Percentiles rank a stretch among this genome's conserved stretches.
These are phyloP conservation scores for Mycteria americana DNA, from an alignment of 2,797 vertebrate species.

Conservation along the genomic window DNA sequence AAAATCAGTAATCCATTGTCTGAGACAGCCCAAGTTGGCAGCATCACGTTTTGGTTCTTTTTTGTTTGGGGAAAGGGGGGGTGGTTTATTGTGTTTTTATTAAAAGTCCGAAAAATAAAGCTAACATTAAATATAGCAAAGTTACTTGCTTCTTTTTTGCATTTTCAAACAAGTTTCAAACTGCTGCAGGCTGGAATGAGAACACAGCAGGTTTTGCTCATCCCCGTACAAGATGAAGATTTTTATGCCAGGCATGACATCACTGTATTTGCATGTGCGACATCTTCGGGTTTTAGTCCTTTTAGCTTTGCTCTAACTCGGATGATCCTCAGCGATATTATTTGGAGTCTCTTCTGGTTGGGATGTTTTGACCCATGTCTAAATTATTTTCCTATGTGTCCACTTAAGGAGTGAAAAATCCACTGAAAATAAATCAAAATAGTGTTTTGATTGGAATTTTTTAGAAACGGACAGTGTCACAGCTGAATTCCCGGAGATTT, in stretches of 20 bases:
- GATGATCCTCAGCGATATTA: neutral
- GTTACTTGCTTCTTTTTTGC: neutral
- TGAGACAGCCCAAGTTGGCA: neutral
- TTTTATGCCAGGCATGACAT: constrained; percentile 50
- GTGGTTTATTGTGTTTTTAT: neutral
- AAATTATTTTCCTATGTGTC: neutral
- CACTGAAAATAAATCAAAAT: neutral
- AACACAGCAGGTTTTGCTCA: constrained; percentile 38
- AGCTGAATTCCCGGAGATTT: neutral
- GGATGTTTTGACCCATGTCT: neutral
- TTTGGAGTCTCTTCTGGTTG: neutral
- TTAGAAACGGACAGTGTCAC: neutral
- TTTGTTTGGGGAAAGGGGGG: neutral
- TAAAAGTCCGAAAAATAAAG: neutral
- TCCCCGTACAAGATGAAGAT: neutral
- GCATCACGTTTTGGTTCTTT: accelerated
- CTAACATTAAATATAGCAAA: neutral
- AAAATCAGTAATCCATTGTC: neutral
- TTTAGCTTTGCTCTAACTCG: neutral
- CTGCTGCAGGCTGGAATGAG: neutral
- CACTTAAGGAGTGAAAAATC: neutral
- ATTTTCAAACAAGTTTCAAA: neutral
- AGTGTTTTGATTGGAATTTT: neutral
- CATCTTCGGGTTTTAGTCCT: neutral
- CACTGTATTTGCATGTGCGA: neutral